A percentile compares a stretch with the other conserved stretches of the same genome.
These are phyloP conservation scores for Mesoclemmys tuberculata DNA, from an alignment of 2,113 vertebrate genomes.

Conservation along the genomic window DNA sequence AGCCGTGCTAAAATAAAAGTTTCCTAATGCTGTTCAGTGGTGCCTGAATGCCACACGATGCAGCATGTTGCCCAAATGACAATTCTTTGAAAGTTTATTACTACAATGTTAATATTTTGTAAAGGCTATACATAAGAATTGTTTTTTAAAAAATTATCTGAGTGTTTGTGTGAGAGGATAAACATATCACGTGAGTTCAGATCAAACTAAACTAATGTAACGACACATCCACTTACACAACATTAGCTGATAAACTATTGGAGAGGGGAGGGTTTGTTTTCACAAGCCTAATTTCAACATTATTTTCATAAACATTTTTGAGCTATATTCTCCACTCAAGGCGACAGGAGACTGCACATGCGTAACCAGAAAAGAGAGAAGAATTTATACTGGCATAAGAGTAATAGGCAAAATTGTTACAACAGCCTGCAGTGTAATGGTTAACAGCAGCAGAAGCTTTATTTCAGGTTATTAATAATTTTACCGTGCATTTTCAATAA, in stretches of 20 bases:
- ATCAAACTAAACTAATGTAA: not conserved
- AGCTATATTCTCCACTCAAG: not conserved
- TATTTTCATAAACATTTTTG: not conserved
- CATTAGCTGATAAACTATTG: not conserved
- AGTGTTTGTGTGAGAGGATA: conserved; percentile 28
- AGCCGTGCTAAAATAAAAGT: conserved; percentile 34
- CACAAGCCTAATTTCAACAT: not conserved
- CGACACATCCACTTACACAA: conserved; percentile 1
- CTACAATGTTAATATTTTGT: not conserved
- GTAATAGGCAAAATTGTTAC: fast-evolving
- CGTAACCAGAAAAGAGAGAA: not conserved
- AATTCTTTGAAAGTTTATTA: conserved; percentile 7
- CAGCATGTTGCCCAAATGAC: not conserved
- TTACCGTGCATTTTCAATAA: not conserved
- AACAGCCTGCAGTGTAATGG: fast-evolving
- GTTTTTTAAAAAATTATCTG: not conserved
- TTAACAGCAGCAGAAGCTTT: not conserved
- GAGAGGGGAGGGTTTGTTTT: not conserved
- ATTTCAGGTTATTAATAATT: not conserved
- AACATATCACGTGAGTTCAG: not conserved
- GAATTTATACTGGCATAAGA: not conserved
- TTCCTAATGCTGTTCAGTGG: not conserved
- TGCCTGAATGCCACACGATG: not conserved
- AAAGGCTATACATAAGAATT: not conserved
- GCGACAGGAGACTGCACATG: not conserved